Conservation (phyloP, 1,140 invertebrate genomes). For the Antheraea mylitta region DNA sequence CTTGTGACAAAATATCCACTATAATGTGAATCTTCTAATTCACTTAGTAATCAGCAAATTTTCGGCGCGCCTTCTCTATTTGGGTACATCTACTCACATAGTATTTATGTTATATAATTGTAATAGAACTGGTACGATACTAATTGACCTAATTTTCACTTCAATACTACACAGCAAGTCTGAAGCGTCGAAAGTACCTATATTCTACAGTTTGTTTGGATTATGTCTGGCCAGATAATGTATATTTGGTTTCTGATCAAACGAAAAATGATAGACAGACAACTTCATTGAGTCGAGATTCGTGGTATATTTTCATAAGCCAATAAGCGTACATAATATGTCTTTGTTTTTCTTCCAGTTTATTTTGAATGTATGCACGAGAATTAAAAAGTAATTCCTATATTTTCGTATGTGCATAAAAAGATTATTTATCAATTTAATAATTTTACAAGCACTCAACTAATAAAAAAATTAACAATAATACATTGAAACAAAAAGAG, state of each 20-base stretch:
- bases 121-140: not conserved
- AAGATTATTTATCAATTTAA: not conserved
- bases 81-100: not conserved
- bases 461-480: too few relatives aligned
- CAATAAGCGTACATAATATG: not conserved
- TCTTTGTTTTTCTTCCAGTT: not conserved
- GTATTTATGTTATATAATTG: not conserved
- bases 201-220: not conserved
- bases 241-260: constrained; percentile 1
- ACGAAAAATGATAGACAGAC: constrained; percentile 2
- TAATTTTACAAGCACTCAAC: not conserved
- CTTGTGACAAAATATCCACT: not conserved
- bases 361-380: not conserved
- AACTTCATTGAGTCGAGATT: not conserved
- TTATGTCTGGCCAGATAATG: constrained; percentile 1
- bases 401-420: not conserved
- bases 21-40: not conserved
- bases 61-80: not conserved
- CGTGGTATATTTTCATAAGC: not conserved
- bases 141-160: not conserved
- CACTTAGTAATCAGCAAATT: not conserved
- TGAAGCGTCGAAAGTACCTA: not conserved
- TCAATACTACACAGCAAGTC: not conserved
- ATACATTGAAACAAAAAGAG: too few relatives aligned
- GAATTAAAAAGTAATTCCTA: not conserved